Evolutionary conservation across 1,140 invertebrate genomes (phyloP), one percentile per base, ranked within the genome.

Genomic region (Calliphora vicina): DNA sequence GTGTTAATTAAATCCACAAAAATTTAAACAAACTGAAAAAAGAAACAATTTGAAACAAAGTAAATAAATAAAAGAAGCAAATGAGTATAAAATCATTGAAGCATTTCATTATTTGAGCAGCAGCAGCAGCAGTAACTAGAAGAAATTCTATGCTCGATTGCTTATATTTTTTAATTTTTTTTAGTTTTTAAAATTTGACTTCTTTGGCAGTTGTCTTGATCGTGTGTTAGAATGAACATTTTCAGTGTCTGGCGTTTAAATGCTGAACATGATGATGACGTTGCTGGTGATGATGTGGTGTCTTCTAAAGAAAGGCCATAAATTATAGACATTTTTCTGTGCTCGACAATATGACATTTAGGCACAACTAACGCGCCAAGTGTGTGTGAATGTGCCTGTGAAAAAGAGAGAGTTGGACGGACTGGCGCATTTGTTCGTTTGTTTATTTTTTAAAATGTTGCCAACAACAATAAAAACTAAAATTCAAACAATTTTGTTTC

Each of bases 1-100:
- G 80, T 81, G 80, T 76, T 76, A 35, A 76, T 76, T 35, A 76
- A 67, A 67, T 67, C 61, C 61, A 67, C 20, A 25, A 67, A 67
- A 23, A 50, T 50, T 50, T 50, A 35, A 35, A 35, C 35, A 35
- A 35, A 35, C 0, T n/a, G n/a, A 67, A 67, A 67, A 67, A n/a
- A n/a, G n/a, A 67, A 25, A 25, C n/a, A 23, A 67, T 23, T 13
- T 13, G n/a, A 25, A 67, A 67, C 61, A 67, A 67, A 23, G 61
- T 67, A 67, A 67, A 67, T 67, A 67, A 25, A 67, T 4, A 25
- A 50, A 20, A 23, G n/a, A 67, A 20, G 61, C 61, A 76, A 35
- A 35, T 1, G 72, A 76, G 26, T 76, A 43, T 12, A 29, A 76
- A 29, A 76, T 76, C 26, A 43, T 76, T 76, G 73, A 67, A 67